A percentile compares a stretch with the other conserved stretches of the same genome.
Conservation (phyloP, 1,140 invertebrate genomes). For the Paraescarpia echinospica region DNA sequence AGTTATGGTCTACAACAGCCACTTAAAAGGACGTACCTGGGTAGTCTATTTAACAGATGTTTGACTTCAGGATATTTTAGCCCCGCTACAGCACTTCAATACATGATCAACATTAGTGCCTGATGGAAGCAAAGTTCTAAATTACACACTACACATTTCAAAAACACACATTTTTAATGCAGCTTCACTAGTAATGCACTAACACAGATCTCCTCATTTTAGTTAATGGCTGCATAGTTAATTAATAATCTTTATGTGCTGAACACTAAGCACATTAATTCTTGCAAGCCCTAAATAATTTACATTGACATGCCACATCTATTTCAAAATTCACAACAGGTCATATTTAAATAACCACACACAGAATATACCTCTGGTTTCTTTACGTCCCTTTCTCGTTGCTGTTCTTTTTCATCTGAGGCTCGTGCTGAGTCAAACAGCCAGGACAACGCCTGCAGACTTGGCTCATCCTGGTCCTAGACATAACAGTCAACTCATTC, state of each 20-base stretch:
- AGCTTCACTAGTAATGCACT: background rate
- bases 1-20: background rate
- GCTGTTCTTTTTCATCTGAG: slow-evolving; percentile 37
- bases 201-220: background rate
- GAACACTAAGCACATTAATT: background rate
- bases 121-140: no score
- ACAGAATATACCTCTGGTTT: background rate
- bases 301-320: background rate
- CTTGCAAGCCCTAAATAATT: no score
- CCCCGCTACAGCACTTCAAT: no score
- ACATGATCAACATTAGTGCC: no score
- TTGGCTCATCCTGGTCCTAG: background rate
- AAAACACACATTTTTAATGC: background rate
- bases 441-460: background rate
- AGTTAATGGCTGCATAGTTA: background rate
- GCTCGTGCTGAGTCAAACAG: slow-evolving; percentile 29
- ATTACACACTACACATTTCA: background rate
- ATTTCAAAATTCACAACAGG: background rate
- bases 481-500: background rate
- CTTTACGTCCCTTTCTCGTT: slow-evolving; percentile 36
- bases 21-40: no score
- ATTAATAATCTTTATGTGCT: background rate
- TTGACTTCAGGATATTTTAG: no score
- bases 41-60: no score
- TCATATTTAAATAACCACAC: background rate